phyloP scores from a whole-genome alignment of 2,888 invertebrate genomes.

The Macrosoma leucophasiata region DNA sequence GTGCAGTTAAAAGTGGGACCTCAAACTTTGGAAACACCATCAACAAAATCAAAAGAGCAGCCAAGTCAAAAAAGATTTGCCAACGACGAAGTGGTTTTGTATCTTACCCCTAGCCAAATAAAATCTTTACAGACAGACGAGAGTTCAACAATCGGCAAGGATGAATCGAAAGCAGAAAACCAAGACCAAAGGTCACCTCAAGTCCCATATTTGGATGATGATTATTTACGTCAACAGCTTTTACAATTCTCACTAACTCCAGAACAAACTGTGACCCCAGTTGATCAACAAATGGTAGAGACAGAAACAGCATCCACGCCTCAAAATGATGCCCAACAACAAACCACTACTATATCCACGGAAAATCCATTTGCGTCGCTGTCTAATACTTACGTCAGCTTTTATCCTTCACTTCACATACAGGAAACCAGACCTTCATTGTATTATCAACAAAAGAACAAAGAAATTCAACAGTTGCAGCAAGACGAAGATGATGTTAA shows the following conservation, averaged over 20 bases:
- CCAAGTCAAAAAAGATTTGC: constrained; percentile 28
- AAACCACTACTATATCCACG: no score
- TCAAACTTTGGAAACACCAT: constrained; percentile 34
- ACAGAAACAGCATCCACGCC: no score
- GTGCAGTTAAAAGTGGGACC: constrained; percentile 36
- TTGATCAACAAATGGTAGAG: constrained; percentile 1
- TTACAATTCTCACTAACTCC: no score
- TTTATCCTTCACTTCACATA: no score
- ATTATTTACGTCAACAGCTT: no score
- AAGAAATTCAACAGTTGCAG: constrained; percentile 15
- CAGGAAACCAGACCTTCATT: no score
- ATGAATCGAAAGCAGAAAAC: no score
- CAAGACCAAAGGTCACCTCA: no score
- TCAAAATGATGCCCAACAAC: no score
- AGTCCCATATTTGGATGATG: no score
- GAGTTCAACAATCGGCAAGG: constrained; percentile 14
- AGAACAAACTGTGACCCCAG: constrained; percentile 3
- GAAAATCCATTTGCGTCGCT: no score
- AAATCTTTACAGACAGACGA: constrained; percentile 39
- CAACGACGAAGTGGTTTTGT: constrained; percentile 50
- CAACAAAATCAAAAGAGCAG: constrained; percentile 22
- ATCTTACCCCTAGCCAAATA: constrained; percentile 54
- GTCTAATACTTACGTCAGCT: no score
- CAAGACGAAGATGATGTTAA: constrained; percentile 15
- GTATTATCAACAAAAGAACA: constrained; percentile 13